A percentile compares a stretch with the other conserved stretches of the same genome.
Conservation (phyloP, 2,113 vertebrate species). For the Corvus hawaiiensis region DNA sequence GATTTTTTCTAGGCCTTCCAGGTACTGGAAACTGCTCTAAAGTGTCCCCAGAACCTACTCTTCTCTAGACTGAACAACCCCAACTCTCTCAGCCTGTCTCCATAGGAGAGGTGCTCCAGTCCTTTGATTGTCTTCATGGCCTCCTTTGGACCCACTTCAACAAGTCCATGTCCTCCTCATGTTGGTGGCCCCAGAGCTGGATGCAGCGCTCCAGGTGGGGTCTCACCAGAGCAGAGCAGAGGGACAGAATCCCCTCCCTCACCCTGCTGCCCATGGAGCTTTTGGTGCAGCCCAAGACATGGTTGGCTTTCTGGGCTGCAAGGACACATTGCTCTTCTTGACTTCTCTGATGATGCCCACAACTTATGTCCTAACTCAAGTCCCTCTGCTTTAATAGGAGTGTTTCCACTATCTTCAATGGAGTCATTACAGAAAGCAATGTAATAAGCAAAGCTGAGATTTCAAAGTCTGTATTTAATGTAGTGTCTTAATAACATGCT, state of each 20-base stretch:
- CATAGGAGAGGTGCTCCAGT: not conserved
- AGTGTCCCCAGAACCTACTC: not conserved
- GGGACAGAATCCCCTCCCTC: not conserved
- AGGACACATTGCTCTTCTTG: not conserved
- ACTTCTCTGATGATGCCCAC: not conserved
- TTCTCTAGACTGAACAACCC: not conserved
- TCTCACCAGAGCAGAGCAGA: not conserved
- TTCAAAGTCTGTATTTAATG: not conserved
- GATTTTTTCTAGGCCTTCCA: not conserved
- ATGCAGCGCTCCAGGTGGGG: not conserved
- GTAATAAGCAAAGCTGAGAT: not conserved
- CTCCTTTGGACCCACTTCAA: not conserved
- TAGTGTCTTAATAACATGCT: constrained; percentile 6
- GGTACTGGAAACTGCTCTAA: not conserved
- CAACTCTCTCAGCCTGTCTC: not conserved
- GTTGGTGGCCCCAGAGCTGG: not conserved
- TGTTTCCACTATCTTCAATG: not conserved
- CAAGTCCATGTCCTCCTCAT: not conserved
- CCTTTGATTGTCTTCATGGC: not conserved
- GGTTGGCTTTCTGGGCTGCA: not conserved
- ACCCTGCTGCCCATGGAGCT: not conserved
- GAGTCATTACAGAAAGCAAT: not conserved
- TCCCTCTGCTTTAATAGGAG: not conserved
- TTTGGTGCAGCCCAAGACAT: not conserved
- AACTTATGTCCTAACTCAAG: not conserved